These are phyloP conservation scores for Alces alces DNA, from an alignment of 2,113 vertebrate genomes.

Conservation along the genomic window DNA sequence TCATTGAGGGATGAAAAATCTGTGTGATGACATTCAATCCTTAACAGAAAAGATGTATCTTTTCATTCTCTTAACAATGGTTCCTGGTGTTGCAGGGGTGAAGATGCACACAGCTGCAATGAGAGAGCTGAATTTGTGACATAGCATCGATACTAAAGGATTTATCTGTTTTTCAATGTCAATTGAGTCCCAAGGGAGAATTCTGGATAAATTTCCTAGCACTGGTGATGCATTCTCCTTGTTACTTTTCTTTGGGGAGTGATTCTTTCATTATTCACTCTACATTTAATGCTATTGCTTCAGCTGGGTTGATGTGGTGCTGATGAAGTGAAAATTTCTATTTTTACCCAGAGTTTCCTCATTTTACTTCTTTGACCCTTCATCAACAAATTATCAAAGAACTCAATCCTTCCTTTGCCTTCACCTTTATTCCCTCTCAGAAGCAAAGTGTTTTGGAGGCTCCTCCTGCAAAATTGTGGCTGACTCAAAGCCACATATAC, in stretches of 20 bases:
- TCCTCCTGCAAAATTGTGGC: not conserved
- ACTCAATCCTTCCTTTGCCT: not conserved
- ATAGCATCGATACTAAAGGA: not conserved
- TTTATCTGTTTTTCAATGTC: conserved; percentile 47
- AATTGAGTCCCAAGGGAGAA: not conserved
- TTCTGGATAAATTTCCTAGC: conserved; percentile 42
- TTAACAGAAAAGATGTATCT: conserved; percentile 62
- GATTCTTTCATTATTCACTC: not conserved
- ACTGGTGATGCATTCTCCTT: not conserved
- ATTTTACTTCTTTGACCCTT: not conserved
- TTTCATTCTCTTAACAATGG: conserved; percentile 64
- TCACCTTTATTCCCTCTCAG: not conserved
- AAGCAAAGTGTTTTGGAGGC: not conserved
- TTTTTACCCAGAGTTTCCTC: not conserved
- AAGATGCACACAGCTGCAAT: conserved; percentile 29
- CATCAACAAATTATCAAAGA: not conserved
- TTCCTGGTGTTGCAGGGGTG: not conserved
- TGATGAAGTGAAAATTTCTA: not conserved
- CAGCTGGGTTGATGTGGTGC: not conserved
- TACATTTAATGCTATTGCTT: not conserved
- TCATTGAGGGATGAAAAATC: conserved; percentile 39
- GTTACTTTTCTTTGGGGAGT: not conserved
- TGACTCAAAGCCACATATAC: not conserved
- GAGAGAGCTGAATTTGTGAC: conserved; percentile 36
- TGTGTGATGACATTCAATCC: conserved; percentile 55